A percentile compares a stretch with the other conserved stretches of the same genome.
Conservation (phyloP, 2,888 invertebrate species). For the Seira musarum region DNA sequence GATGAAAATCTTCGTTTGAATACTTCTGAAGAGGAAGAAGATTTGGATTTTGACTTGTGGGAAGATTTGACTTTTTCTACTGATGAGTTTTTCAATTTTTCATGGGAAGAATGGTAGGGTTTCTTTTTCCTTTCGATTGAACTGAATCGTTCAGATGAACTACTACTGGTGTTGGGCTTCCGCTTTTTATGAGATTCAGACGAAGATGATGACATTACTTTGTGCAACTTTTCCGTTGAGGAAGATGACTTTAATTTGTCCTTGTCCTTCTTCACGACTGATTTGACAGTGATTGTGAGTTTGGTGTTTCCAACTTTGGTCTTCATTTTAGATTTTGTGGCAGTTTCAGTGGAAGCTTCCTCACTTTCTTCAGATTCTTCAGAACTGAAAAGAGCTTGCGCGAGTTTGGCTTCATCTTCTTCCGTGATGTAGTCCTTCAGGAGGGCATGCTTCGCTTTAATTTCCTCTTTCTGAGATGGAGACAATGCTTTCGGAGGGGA, state of each 20-base stretch:
- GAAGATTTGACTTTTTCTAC: background rate
- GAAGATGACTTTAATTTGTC: slow-evolving; percentile 13
- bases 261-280: background rate
- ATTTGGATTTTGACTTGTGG: background rate
- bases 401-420: slow-evolving; percentile 42
- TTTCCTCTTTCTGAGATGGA: background rate
- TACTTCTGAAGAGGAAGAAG: background rate
- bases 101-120: too few species aligned
- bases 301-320: slow-evolving; percentile 28
- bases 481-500: background rate
- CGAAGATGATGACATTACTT: background rate
- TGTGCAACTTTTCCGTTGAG: slow-evolving; percentile 21
- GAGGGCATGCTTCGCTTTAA: background rate
- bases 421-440: slow-evolving; percentile 46
- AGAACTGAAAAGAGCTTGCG: slow-evolving; percentile 45
- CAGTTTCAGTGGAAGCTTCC: background rate
- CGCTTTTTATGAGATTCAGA: background rate
- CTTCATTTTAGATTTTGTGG: slow-evolving; percentile 9
- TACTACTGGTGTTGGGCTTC: too few species aligned
- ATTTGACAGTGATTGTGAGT: slow-evolving; percentile 23
- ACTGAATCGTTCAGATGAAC: background rate
- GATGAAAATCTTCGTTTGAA: background rate
- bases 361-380: slow-evolving; percentile 29
- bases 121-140: background rate
- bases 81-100: too few species aligned